These are phyloP conservation scores for Lethrus apterus DNA, from an alignment of 1,140 invertebrate species.

Conservation along the genomic window DNA sequence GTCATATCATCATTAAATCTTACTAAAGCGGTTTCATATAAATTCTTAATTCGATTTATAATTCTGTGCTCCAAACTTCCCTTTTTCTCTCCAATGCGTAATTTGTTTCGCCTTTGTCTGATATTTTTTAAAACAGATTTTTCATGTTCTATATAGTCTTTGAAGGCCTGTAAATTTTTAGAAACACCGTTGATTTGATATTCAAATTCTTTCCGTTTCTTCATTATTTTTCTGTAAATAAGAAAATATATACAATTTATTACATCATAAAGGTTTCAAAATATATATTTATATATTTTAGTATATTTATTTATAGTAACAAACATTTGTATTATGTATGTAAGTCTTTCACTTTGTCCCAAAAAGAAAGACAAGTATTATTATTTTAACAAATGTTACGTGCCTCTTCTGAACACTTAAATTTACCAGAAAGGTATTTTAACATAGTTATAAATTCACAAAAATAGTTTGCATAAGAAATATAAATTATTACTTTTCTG, in stretches of 20 bases:
- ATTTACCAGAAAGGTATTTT: too few relatives aligned
- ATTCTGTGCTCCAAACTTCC: slow-evolving; percentile 26
- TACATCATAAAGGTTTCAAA: background rate
- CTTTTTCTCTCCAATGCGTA: slow-evolving; percentile 22
- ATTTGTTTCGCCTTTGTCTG: slow-evolving; percentile 20
- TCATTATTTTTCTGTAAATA: slow-evolving; percentile 21
- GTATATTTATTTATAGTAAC: too few relatives aligned
- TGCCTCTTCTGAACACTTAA: too few relatives aligned
- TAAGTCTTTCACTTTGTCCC: too few relatives aligned
- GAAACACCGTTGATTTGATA: slow-evolving; percentile 25
- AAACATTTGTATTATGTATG: background rate
- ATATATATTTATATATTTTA: too few relatives aligned
- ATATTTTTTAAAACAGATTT: slow-evolving; percentile 23
- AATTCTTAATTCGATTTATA: slow-evolving; percentile 24
- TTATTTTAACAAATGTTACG: too few relatives aligned
- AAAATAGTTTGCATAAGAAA: too few relatives aligned
- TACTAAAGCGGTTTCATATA: slow-evolving; percentile 27
- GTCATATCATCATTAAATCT: slow-evolving; percentile 25
- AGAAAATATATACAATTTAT: background rate
- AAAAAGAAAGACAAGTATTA: too few relatives aligned
- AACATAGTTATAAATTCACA: too few relatives aligned
- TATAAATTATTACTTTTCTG: too few relatives aligned
- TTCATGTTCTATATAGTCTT: slow-evolving; percentile 27
- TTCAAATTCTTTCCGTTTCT: slow-evolving; percentile 25
- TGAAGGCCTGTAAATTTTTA: slow-evolving; percentile 27